Evolutionary conservation across 53 echinoderm and acorn worm species (phyloP).

Genomic region (Holothuria leucospilota): DNA sequence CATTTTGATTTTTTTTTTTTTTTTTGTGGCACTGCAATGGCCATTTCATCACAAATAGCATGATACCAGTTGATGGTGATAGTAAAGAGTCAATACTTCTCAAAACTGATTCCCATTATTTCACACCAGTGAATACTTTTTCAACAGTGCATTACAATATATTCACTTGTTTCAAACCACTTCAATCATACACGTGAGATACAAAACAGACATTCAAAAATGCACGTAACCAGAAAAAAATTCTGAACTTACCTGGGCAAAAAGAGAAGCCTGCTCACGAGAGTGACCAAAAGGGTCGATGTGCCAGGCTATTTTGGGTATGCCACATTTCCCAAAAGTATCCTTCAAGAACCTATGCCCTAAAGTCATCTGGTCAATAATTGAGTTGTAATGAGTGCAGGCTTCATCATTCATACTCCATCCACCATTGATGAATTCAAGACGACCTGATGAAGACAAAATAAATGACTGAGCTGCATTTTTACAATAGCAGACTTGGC

Average conservation of each 20-base stretch:
- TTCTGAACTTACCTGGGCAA: constrained; percentile 79
- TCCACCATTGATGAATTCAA: constrained; percentile 98
- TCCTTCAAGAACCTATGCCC: constrained; percentile 87
- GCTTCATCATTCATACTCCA: constrained; percentile 99
- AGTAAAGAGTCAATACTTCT: no score
- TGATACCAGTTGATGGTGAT: no score
- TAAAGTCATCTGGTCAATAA: constrained; percentile 96
- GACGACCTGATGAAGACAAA: constrained; percentile 66
- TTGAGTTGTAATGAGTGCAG: constrained; percentile 89
- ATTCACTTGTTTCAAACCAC: no score
- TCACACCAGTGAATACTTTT: no score
- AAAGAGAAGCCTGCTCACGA: constrained; percentile 87
- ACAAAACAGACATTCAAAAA: no score
- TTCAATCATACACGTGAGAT: no score
- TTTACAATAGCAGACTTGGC: not conserved
- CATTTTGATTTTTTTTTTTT: no score
- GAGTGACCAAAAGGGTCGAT: constrained; percentile 98
- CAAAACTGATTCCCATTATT: no score
- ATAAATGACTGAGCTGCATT: not conserved
- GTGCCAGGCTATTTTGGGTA: constrained; percentile 91
- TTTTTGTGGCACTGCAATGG: no score
- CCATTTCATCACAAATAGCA: no score
- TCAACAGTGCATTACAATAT: no score
- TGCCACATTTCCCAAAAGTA: constrained; percentile 89
- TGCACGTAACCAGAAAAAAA: no score